A percentile compares a stretch with the other conserved stretches of the same genome.
These are phyloP conservation scores for Crossocerus cetratus DNA, from an alignment of 2,888 invertebrate species.

Conservation along the genomic window DNA sequence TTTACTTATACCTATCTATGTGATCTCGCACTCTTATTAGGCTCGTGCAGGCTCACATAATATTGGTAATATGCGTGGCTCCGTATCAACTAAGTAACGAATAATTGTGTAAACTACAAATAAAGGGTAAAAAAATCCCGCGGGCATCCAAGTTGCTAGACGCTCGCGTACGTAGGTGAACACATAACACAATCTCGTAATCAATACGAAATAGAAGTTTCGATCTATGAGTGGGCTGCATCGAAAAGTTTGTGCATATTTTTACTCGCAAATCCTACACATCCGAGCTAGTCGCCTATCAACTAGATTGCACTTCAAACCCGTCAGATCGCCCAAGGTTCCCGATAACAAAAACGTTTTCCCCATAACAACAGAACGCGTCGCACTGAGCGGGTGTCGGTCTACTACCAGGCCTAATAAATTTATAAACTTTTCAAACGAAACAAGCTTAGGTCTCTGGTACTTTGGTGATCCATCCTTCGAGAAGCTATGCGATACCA, in stretches of 20 bases:
- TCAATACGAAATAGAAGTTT: conserved; percentile 16
- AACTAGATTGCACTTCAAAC: too few relatives aligned
- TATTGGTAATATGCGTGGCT: conserved; percentile 13
- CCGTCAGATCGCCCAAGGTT: too few relatives aligned
- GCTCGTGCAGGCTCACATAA: conserved; percentile 28
- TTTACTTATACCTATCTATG: conserved; percentile 71
- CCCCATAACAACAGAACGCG: too few relatives aligned
- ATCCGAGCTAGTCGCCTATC: too few relatives aligned
- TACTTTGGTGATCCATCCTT: too few relatives aligned
- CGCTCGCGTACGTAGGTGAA: conserved; percentile 20
- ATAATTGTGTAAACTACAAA: conserved; percentile 34
- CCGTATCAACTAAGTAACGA: conserved; percentile 25
- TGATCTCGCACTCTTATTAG: conserved; percentile 36
- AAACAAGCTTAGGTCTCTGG: too few relatives aligned
- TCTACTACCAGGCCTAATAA: too few relatives aligned
- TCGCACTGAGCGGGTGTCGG: too few relatives aligned
- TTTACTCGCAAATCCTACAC: not conserved
- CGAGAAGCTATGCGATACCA: too few relatives aligned
- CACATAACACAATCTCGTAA: conserved; percentile 47
- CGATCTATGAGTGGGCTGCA: conserved; percentile 15
- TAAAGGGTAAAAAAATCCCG: conserved; percentile 20
- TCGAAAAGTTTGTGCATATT: conserved; percentile 2
- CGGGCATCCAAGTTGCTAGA: conserved; percentile 34
- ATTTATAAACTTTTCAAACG: too few relatives aligned
- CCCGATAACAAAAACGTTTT: too few relatives aligned